Conservation (phyloP, 2,113 vertebrate species). For the Trochalopteron elliotii region DNA sequence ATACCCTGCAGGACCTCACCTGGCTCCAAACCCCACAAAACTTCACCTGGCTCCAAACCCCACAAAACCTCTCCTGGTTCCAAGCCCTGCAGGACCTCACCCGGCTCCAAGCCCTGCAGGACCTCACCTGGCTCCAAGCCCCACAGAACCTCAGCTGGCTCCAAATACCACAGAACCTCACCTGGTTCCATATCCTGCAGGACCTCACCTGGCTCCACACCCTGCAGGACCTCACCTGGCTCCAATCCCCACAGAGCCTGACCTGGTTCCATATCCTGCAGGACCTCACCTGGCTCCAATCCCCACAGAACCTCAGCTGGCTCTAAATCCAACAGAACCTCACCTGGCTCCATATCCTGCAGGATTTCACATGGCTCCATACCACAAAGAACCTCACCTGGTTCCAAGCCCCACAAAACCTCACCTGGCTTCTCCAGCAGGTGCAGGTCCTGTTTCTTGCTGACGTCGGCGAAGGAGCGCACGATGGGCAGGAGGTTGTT, state of each 20-base stretch:
- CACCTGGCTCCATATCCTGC: too few relatives aligned
- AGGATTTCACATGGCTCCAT: too few relatives aligned
- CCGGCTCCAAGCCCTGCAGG: too few relatives aligned
- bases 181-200: too few relatives aligned
- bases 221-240: accelerated
- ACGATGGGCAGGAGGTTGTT: slow-evolving; percentile 92
- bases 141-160: too few relatives aligned
- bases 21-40: accelerated
- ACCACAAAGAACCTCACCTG: too few relatives aligned
- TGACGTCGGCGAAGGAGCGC: slow-evolving; percentile 86
- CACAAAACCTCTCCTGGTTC: not conserved
- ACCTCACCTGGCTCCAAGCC: too few relatives aligned
- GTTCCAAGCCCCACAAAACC: too few relatives aligned
- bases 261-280: accelerated
- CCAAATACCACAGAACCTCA: too few relatives aligned
- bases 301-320: not conserved
- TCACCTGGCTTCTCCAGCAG: slow-evolving; percentile 75
- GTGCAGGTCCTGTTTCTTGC: slow-evolving; percentile 87
- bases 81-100: too few relatives aligned
- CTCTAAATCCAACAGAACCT: accelerated
- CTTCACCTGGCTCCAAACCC: too few relatives aligned
- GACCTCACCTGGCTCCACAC: not conserved
- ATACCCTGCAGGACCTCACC: not conserved
- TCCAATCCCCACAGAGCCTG: too few relatives aligned
- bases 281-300: not conserved